Base-by-base conservation (phyloP, 1,140 invertebrate genomes). In the Drosophila insularis region DNA sequence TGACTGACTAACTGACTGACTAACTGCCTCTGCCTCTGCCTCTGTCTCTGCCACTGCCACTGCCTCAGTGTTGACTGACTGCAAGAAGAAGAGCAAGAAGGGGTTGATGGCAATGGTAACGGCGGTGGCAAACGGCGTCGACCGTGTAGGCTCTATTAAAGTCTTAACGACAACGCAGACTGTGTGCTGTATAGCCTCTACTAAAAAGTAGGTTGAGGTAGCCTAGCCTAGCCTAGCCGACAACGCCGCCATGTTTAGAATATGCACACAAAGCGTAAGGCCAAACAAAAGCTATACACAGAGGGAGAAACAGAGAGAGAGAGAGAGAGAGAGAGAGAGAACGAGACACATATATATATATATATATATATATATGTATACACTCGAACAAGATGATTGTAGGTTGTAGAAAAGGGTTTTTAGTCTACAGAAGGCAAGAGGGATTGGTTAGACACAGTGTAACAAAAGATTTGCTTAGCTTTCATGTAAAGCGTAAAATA, bases 401-500 rank as follows among this genome's bases (percentile, higher is more conserved):
- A 50, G 13, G 32, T 21, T 43, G 27, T 27, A 40, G 46, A 59
- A 58, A 53, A 40, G 58, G 60, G 66, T 59, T 71, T 71, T 71
- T 65, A 62, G 59, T 27, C 27, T 27, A 62, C 43, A 31, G 10
- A n/a, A 19, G 32, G 32, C 6, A 19, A 17, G 27, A 35, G 69
- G 61, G 43, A 50, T 78, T 84, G 78, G 80, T 66, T 81, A 80
- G 79, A 82, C 84, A 82, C 84, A 82, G 84, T 81, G 76, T 80
- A 89, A 89, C 84, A 89, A 89, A 89, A 89, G 84, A 75, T 89
- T 89, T 89, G 84, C 84, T 84, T 89, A 89, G 84, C 84, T 89
- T 89, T 89, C 84, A 89, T 89, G 84, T 89, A 72, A 89, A 89
- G 84, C 84, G 84, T 89, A 89, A 89, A 89, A 89, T 89, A 84